Evolutionary conservation across 2,797 vertebrate genomes (phyloP).

Genomic region (Tenualosa thibaudeaui): DNA sequence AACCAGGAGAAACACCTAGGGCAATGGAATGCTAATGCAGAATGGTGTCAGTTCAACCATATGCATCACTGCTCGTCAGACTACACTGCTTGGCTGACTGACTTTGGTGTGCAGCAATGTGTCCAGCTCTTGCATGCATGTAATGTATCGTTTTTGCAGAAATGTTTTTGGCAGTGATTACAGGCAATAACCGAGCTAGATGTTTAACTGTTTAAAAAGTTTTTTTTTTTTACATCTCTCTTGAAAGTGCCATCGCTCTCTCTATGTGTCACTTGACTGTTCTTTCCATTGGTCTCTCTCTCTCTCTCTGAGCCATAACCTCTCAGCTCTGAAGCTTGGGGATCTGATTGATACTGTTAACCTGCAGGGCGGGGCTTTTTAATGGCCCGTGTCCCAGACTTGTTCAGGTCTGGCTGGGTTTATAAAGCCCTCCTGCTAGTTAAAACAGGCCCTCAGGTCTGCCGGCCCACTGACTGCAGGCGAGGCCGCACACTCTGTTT

Average conservation of each 20-base stretch:
- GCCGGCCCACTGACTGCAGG: neutral
- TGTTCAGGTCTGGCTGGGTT: constrained; percentile 21
- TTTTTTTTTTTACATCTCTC: neutral
- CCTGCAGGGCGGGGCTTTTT: constrained; percentile 16
- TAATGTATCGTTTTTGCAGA: neutral
- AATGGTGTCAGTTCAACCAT: constrained; percentile 65
- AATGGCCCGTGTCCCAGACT: constrained; percentile 17
- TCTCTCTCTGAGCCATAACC: neutral
- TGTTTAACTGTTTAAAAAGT: neutral
- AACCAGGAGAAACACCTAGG: constrained; percentile 63
- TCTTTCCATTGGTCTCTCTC: neutral
- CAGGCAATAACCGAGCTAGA: neutral
- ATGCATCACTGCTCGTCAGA: constrained; percentile 20
- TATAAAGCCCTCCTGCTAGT: constrained; percentile 21
- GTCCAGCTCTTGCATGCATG: neutral
- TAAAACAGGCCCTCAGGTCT: constrained; percentile 23
- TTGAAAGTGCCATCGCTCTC: neutral
- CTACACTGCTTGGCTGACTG: constrained; percentile 27
- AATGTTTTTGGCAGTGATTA: neutral
- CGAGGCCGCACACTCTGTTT: constrained; percentile 7
- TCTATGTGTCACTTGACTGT: neutral
- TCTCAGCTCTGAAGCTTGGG: neutral
- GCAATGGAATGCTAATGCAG: constrained; percentile 64
- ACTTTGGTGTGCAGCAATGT: constrained; percentile 34
- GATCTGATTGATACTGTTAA: constrained; percentile 17